Evolutionary conservation across 2,797 vertebrate genomes (phyloP).

Genomic region (Coregonus ussuriensis): DNA sequence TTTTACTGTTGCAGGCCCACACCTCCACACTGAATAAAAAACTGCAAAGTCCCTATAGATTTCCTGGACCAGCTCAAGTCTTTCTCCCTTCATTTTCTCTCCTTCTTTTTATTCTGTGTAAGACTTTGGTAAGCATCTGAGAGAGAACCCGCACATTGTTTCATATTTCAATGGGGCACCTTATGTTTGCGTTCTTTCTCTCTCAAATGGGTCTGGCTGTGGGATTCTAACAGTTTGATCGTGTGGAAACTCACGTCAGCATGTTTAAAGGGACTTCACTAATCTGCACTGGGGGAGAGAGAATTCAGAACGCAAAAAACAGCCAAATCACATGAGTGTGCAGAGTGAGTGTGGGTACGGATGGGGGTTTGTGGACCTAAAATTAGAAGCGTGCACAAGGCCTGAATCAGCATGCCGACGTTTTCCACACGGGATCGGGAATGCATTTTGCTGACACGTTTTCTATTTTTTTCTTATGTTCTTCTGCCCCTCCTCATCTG

Average conservation of each 20-base stretch:
- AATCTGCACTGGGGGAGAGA: slow-evolving; percentile 30
- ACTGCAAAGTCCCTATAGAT: slow-evolving; percentile 14
- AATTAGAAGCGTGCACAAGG: slow-evolving; percentile 42
- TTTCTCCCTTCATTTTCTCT: background rate
- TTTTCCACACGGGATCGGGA: slow-evolving; percentile 40
- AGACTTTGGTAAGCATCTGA: background rate
- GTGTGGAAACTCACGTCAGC: slow-evolving; percentile 40
- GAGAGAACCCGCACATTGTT: background rate
- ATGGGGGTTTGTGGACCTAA: slow-evolving; percentile 34
- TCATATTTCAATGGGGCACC: slow-evolving; percentile 14
- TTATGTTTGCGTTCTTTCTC: slow-evolving; percentile 18
- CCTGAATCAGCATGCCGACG: slow-evolving; percentile 53
- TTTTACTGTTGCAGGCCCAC: background rate
- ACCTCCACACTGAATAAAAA: background rate
- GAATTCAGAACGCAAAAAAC: slow-evolving; percentile 36
- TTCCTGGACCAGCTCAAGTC: background rate
- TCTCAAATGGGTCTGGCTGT: slow-evolving; percentile 3
- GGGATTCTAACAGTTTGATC: background rate
- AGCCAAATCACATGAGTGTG: slow-evolving; percentile 39
- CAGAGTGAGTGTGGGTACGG: slow-evolving; percentile 17
- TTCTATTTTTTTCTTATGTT: slow-evolving; percentile 25
- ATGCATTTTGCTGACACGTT: slow-evolving; percentile 50
- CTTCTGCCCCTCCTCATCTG: background rate
- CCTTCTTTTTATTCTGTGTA: background rate
- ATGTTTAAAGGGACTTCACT: slow-evolving; percentile 32